Percentiles rank a stretch among this genome's conserved stretches.
Conservation (phyloP, 2,797 vertebrate species). For the Natrix natrix region DNA sequence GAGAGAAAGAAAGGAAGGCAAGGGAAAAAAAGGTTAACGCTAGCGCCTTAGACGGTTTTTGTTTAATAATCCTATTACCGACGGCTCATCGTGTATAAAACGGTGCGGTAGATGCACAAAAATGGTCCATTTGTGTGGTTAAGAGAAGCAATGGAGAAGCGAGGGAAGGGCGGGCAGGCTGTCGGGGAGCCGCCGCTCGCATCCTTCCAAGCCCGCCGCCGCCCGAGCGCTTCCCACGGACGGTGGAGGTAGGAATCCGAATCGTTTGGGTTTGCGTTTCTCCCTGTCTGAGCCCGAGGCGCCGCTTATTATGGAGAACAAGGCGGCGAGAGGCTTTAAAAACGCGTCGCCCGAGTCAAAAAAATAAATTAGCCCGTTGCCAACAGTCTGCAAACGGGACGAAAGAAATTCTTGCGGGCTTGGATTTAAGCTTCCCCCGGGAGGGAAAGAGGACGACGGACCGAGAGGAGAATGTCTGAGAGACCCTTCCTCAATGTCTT, state of each 20-base stretch:
- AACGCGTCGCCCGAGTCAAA: no score
- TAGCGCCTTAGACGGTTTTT: conserved; percentile 99
- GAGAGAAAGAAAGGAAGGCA: no score
- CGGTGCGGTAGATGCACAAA: conserved; percentile 98
- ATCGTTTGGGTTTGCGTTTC: fast-evolving
- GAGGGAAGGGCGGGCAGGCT: conserved; percentile 57
- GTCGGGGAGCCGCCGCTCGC: neutral
- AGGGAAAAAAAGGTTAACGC: conserved; percentile 87
- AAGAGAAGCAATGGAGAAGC: conserved; percentile 79
- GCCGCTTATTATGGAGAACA: neutral
- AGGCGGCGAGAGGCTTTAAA: no score
- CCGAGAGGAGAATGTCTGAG: neutral
- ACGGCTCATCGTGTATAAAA: conserved; percentile 99
- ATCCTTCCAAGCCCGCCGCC: neutral
- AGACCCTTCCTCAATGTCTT: neutral
- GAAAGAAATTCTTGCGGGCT: neutral
- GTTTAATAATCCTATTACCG: conserved; percentile 99
- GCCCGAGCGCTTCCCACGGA: neutral
- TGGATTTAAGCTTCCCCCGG: neutral
- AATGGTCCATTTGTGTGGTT: conserved; percentile 95
- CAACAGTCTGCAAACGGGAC: neutral
- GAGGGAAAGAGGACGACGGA: neutral
- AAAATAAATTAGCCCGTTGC: neutral
- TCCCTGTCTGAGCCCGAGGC: neutral
- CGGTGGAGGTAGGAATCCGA: neutral